phyloP scores from a whole-genome alignment of 2,113 vertebrate species.

The Desmodus rotundus region DNA sequence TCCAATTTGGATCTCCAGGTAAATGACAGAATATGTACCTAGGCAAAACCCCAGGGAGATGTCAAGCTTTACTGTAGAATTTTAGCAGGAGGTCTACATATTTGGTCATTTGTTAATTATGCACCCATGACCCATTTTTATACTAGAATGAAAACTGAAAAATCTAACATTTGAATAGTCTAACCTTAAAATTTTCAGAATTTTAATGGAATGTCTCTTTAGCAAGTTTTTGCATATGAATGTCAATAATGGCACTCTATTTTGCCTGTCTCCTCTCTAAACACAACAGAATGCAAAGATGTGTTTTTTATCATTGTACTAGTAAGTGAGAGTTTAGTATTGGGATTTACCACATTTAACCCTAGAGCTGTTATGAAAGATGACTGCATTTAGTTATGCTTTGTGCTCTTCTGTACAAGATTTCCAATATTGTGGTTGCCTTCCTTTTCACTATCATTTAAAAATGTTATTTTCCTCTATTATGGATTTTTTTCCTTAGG shows the following conservation, averaged over 20 bases:
- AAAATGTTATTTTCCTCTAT: constrained; percentile 40
- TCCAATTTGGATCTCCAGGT: not conserved
- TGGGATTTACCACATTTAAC: constrained; percentile 7
- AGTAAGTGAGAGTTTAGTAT: not conserved
- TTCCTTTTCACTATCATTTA: not conserved
- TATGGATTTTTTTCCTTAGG: constrained; percentile 31
- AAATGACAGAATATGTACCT: not conserved
- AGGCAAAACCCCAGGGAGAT: not conserved
- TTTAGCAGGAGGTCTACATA: not conserved
- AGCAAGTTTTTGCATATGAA: not conserved
- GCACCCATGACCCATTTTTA: not conserved
- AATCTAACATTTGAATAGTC: not conserved
- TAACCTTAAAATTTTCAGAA: constrained; percentile 16
- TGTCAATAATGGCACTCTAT: not conserved
- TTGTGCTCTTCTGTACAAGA: not conserved
- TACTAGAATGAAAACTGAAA: not conserved
- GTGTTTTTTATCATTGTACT: not conserved
- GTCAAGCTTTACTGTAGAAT: not conserved
- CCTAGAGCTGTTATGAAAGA: not conserved
- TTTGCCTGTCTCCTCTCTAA: not conserved
- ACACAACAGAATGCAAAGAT: not conserved
- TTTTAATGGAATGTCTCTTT: constrained; percentile 2
- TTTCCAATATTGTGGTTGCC: not conserved
- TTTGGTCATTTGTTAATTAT: constrained; percentile 25
- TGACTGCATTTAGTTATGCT: not conserved